Evolutionary conservation across 1,140 invertebrate genomes (phyloP), one percentile per base, ranked within the genome.

Genomic region (Calephelis virginiensis): DNA sequence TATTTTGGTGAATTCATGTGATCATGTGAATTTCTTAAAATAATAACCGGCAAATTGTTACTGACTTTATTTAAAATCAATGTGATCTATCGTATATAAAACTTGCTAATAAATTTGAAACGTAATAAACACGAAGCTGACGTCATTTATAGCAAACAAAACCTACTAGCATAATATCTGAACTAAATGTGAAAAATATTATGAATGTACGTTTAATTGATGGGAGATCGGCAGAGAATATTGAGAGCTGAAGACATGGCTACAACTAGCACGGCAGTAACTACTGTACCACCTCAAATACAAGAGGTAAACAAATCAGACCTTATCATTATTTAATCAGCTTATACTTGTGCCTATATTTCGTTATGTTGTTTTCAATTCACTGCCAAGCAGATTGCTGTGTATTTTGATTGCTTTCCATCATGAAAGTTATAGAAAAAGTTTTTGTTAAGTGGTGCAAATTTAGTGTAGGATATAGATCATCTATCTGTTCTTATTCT

Each of bases 241-340:
- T 37, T 78, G 59, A 69, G 69, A 71, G 62, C 70, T 49, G 81
- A 89, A 78, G 85, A 88, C 7, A 89, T 89, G 86, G 86, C 89
- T 56, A 86, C 84, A 17, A 91, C 86, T 38, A 91, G 86, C 68
- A 82, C 87, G 3, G 84, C 88, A 37, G 83, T 88, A 28, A 76
- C 86, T 13, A 88, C 85, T 38, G 83, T 90, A 59, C 66, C 83
- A 12, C 76, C 86, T 46, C 86, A 82, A 67, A 63, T 82, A 67
- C 82, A 85, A 70, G 85, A 89, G 85, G 85, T 86, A 85, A 77
- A 68, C 72, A 78, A 64, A 67, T 72, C 48, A 63, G 70, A 64
- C 65, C 70, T 85, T 86, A 86, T 86, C 81, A 73, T 62, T 73
- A 72, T 84, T 82, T 82, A 74, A 74, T 76, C 64, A 76, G 74